These are phyloP conservation scores for Lasius fuliginosus DNA, from an alignment of 2,888 invertebrate genomes.

Conservation along the genomic window DNA sequence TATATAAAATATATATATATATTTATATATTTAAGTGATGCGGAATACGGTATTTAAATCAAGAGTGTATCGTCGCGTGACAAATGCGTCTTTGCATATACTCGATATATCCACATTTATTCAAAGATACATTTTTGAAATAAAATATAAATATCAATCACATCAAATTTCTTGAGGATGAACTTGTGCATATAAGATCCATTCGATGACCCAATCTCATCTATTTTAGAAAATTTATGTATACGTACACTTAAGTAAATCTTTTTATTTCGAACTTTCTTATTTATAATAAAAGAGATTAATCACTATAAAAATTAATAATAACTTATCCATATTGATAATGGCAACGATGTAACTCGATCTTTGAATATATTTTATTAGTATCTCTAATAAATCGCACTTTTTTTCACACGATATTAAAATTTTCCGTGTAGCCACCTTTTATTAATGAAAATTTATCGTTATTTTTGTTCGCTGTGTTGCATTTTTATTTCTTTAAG, in stretches of 20 bases:
- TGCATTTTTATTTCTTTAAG: not conserved
- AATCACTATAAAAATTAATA: not conserved
- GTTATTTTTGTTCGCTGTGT: not conserved
- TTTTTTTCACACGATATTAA: not conserved
- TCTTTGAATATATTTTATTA: not conserved
- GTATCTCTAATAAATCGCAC: not conserved
- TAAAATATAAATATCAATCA: not conserved
- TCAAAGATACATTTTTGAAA: constrained; percentile 30
- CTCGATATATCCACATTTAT: constrained; percentile 1
- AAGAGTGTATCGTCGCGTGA: constrained; percentile 65
- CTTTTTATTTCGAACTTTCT: not conserved
- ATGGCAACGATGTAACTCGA: not conserved
- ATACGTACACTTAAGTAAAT: not conserved
- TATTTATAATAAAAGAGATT: not conserved
- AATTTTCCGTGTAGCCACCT: not conserved
- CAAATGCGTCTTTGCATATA: not conserved
- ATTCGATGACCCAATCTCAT: not conserved
- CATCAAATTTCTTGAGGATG: constrained; percentile 52
- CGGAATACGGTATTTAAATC: constrained; percentile 69
- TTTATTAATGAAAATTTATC: not conserved
- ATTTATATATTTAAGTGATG: constrained; percentile 67
- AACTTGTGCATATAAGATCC: constrained; percentile 18
- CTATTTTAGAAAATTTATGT: not conserved
- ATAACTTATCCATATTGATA: not conserved
- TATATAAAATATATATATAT: constrained; percentile 68